Percentiles rank a stretch among this genome's conserved stretches.
These are phyloP conservation scores for Diphyllodes magnificus DNA, from an alignment of 2,113 vertebrate species.

Conservation along the genomic window DNA sequence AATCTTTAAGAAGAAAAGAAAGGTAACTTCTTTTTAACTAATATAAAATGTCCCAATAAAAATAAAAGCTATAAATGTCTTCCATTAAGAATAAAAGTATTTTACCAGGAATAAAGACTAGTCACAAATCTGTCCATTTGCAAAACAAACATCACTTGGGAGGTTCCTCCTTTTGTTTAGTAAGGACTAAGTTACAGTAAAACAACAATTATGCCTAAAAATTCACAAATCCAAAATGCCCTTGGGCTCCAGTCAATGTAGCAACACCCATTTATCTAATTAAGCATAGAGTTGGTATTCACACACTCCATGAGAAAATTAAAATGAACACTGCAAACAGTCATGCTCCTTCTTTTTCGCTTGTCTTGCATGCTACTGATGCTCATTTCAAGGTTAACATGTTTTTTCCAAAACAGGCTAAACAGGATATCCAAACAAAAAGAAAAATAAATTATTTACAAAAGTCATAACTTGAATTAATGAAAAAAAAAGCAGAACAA, in stretches of 20 bases:
- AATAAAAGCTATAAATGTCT: neutral
- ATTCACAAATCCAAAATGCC: neutral
- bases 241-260: neutral
- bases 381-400: neutral
- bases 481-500: slow-evolving; percentile 25
- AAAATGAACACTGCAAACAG: slow-evolving; percentile 1
- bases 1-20: neutral
- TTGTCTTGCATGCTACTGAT: neutral
- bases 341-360: neutral
- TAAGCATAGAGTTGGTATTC: neutral
- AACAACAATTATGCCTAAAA: slow-evolving; percentile 14
- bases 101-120: neutral
- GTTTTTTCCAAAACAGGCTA: slow-evolving; percentile 1
- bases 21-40: neutral
- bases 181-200: neutral
- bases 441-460: neutral
- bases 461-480: neutral
- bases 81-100: neutral
- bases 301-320: neutral
- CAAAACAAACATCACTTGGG: neutral
- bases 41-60: neutral
- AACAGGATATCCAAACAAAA: neutral
- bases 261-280: neutral
- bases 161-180: slow-evolving; percentile 19
- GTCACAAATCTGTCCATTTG: neutral